Base-by-base conservation (phyloP, 2,797 vertebrate species). In the Enteromius treurensis region DNA sequence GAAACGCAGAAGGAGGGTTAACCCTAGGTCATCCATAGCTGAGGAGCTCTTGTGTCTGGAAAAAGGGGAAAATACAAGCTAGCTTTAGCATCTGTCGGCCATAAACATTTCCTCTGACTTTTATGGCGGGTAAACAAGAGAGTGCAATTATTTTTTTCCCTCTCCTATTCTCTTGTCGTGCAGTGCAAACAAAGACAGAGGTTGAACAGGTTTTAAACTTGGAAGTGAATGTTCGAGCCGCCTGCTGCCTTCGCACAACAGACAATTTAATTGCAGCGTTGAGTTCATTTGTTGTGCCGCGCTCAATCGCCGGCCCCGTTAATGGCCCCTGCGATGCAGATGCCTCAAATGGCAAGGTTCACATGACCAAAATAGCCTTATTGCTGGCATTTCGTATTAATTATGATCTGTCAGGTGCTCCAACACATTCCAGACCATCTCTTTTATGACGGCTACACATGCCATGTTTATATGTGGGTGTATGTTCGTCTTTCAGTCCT, bases 51-150 rank as follows among this genome's bases (percentile, higher is more conserved):
- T 84, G 81, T 88, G 69, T 77, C 42, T 37, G 34, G 64, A 73
- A 68, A 83, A 62, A 77, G 55, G 78, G 51, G 21, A 84, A 81
- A 67, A 77, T 79, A 53, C 84, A 91, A 85, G 89, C 92, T 92
- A 89, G 89, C 90, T 88, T 69, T 34, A 93, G 94, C 95, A 95
- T 96, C 95, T 96, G 95, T 93, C 89, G 90, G 84, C 91, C 85
- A 93, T 95, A 96, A 95, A 95, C 91, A 85, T 92, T 64, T 85
- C 42, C 23, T 4, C 14, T 93, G 94, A 95, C 93, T 89, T 95
- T 95, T 94, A 95, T 95, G 89, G 91, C 3, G 86, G 85, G 88
- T 77, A 89, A 91, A 94, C 92, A 94, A 94, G 90, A 91, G 86
- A 14, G 85, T 60, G 77, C 89, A 84, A 88, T 90, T 86, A 86